Conservation (phyloP, 2,888 invertebrate genomes). For the Ormyrus rosae region DNA sequence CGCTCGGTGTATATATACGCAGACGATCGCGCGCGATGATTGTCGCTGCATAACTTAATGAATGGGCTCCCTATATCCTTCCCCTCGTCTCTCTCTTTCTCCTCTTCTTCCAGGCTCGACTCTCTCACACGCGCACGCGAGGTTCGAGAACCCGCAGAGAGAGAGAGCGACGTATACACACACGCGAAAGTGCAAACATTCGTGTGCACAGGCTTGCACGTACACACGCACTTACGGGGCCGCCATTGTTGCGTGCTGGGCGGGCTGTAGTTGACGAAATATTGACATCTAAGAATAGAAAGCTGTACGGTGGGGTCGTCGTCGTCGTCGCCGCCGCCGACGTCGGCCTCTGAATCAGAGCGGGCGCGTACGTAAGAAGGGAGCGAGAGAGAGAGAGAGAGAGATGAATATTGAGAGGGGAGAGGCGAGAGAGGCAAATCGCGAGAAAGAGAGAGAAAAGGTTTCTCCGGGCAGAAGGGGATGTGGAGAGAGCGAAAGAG, state of each 20-base stretch:
- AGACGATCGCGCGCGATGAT: slow-evolving; percentile 52
- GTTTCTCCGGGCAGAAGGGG: slow-evolving; percentile 42
- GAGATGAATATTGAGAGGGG: slow-evolving; percentile 63
- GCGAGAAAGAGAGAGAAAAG: slow-evolving; percentile 36
- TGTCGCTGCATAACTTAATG: slow-evolving; percentile 58
- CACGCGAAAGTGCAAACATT: not conserved
- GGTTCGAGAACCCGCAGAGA: slow-evolving; percentile 2
- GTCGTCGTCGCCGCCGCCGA: slow-evolving; percentile 46
- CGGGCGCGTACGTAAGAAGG: slow-evolving; percentile 34
- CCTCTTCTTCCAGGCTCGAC: slow-evolving; percentile 15
- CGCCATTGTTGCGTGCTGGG: slow-evolving; percentile 67
- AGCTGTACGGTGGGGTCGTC: slow-evolving; percentile 63
- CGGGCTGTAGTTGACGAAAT: slow-evolving; percentile 73
- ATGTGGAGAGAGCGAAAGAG: slow-evolving; percentile 36
- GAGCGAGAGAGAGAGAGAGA: slow-evolving; percentile 52
- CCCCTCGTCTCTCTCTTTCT: slow-evolving; percentile 35
- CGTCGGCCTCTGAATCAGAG: slow-evolving; percentile 56
- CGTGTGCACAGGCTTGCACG: no score
- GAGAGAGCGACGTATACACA: not conserved
- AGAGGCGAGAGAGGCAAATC: slow-evolving; percentile 70
- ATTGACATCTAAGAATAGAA: slow-evolving; percentile 75
- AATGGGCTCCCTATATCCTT: slow-evolving; percentile 53
- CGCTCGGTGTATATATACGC: slow-evolving; percentile 13
- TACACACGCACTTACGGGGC: not conserved
- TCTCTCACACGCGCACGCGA: slow-evolving; percentile 14